A percentile compares a stretch with the other conserved stretches of the same genome.
Evolutionary conservation across 2,797 vertebrate species (phyloP).

Genomic region (Sebastes diaconus): DNA sequence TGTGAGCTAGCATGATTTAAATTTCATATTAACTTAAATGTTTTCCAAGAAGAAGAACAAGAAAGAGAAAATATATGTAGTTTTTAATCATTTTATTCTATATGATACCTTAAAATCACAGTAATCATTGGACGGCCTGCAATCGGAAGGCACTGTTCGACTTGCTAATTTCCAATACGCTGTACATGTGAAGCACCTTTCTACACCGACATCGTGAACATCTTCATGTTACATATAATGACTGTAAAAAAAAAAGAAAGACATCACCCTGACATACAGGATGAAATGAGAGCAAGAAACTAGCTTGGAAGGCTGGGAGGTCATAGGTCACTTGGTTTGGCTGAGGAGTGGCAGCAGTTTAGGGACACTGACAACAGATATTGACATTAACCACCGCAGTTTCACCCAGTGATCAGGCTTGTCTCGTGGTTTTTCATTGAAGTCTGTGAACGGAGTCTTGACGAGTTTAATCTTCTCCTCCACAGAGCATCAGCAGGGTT

Average conservation of each 20-base stretch:
- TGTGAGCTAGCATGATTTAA: neutral
- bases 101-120: conserved; percentile 45
- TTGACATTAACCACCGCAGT: conserved; percentile 33
- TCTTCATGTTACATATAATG: conserved; percentile 11
- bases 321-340: conserved; percentile 75
- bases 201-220: conserved; percentile 17
- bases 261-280: conserved; percentile 7
- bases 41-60: neutral
- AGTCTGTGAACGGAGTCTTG: conserved; percentile 14
- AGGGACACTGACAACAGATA: conserved; percentile 36
- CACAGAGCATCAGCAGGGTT: conserved; percentile 90
- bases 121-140: conserved; percentile 34
- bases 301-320: conserved; percentile 46
- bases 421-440: conserved; percentile 36
- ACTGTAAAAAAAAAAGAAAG: conserved; percentile 44
- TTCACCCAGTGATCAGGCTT: conserved; percentile 27
- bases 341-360: conserved; percentile 56
- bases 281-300: conserved; percentile 20
- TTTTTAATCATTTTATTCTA: conserved; percentile 48
- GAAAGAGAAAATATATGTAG: neutral
- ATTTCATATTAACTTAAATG: neutral
- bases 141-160: conserved; percentile 46
- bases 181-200: conserved; percentile 31
- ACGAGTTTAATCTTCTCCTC: conserved; percentile 81
- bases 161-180: conserved; percentile 1